Evolutionary conservation across 2,888 invertebrate genomes (phyloP), one percentile per base, ranked within the genome.

Genomic region (Zootermopsis nevadensis): DNA sequence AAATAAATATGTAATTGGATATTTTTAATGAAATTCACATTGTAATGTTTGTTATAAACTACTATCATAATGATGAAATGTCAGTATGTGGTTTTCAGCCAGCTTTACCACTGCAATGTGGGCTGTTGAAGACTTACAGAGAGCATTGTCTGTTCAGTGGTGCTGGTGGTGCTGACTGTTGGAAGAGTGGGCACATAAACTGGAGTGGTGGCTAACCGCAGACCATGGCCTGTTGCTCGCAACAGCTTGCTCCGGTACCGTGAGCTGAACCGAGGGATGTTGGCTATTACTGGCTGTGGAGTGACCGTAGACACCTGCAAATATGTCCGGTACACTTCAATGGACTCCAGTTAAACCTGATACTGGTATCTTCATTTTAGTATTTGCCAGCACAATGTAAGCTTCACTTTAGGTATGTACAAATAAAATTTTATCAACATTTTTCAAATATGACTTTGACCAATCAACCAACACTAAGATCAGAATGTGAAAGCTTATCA

Each of bases 161-260:
- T 24, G 38, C 55, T 60, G 33, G 66, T 72, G n/a, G 66, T 48
- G 33, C 83, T 83, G 72, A 83, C 89, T 84, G 91, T 90, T 77
- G 93, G 93, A 86, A 93, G 92, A 84, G 93, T 93, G 84, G 93
- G 92, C 88, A 92, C 91, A 89, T 93, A 93, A 87, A 91, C 91
- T 80, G 93, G 92, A 87, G 91, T 91, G 82, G 93, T 91, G 82
- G 88, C 88, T 6, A 88, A 87, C 85, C 88, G 87, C 35, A 91
- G 88, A 84, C 90, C 88, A 76, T 76, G 76, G 83, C 90, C 90
- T 82, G 90, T 90, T 87, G 88, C 86, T 85, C 89, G 86, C 74
- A 88, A 86, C 77, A 87, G 86, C 82, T 89, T 89, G 84, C 87
- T 88, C 69, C 93, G 90, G 88, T 92, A 93, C 88, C 92, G 91